Percentiles rank a stretch among this genome's conserved stretches.
These are phyloP conservation scores for Patella depressa DNA, from an alignment of 2,888 invertebrate genomes.

Conservation along the genomic window DNA sequence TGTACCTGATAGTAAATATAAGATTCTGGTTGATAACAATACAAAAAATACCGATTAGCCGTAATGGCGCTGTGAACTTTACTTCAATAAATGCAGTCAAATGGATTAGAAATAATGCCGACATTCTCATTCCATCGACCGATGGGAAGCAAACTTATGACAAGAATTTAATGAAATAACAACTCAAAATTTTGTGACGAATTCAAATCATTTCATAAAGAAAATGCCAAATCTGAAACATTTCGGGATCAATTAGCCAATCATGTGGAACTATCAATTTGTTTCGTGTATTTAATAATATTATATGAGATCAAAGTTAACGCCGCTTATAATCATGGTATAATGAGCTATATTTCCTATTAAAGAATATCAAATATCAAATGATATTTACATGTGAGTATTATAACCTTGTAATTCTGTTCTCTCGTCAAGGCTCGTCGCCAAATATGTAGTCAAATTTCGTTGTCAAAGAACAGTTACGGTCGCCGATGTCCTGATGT, in stretches of 20 bases:
- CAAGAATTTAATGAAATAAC: no score
- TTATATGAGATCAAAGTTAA: constrained; percentile 9
- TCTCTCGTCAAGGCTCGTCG: not conserved
- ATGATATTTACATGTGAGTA: not conserved
- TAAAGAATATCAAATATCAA: constrained; percentile 4
- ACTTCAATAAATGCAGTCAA: no score
- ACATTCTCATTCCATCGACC: no score
- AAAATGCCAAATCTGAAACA: not conserved
- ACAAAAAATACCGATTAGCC: no score
- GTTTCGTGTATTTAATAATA: not conserved
- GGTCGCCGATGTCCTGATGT: not conserved
- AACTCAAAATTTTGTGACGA: no score
- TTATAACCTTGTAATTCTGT: not conserved
- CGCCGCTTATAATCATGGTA: not conserved
- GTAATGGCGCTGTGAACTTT: no score
- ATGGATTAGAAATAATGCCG: no score
- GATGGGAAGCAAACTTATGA: no score
- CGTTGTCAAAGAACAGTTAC: not conserved
- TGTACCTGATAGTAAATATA: no score
- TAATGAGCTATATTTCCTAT: constrained; percentile 7
- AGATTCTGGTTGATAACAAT: no score
- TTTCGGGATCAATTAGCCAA: not conserved
- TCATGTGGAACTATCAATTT: not conserved
- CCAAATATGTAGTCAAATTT: not conserved
- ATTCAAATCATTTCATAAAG: no score